Evolutionary conservation across 2,888 invertebrate species (phyloP), one percentile per base, ranked within the genome.

Genomic region (Cepaea hortensis): DNA sequence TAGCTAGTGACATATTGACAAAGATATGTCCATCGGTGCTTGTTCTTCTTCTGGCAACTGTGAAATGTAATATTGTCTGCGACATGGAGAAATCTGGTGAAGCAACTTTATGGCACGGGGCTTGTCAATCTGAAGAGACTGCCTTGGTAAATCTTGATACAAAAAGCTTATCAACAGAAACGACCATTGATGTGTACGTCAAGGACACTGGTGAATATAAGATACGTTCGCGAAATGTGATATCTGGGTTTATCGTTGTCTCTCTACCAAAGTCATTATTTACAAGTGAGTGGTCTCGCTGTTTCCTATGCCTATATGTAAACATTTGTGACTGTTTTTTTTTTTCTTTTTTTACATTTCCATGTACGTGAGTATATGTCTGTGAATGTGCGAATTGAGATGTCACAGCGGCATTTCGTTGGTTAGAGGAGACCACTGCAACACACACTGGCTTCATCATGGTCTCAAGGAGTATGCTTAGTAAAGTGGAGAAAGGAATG

Each of bases 261-360:
- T 79, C 62, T 3, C 62, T 79, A 3, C 79, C 79, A 35, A 62
- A 46, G 15, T 62, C 79, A 15, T 62, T 79, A 35, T 79, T 79
- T 61, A 35, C 35, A 79, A 62, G 79, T 79, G 62, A 79, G 79
- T 79, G 13, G 68, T 20, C n/a, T n/a, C 20, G 6, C 4, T 20
- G 20, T 18, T n/a, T 68, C 68, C 13, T 20, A 5, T 20, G 18
- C 13, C 5, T 18, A 6, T n/a, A 15, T 18, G 18, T 35, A 35
- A 35, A 35, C 35, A 35, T 35, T 35, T 35, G 35, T 35, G 35
- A 35, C 68, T 68, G 11, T 15, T n/a, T 20, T 68, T 68, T 5
- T 68, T 20, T 68, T 68, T 3, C n/a, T 68, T 4, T 68, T 68
- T 68, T 0, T 1, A 35, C 0, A 35, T 35, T 35, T 35, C 35